phyloP scores from a whole-genome alignment of 92 coral and sea anemone species.

The Parazoanthus swiftii region DNA sequence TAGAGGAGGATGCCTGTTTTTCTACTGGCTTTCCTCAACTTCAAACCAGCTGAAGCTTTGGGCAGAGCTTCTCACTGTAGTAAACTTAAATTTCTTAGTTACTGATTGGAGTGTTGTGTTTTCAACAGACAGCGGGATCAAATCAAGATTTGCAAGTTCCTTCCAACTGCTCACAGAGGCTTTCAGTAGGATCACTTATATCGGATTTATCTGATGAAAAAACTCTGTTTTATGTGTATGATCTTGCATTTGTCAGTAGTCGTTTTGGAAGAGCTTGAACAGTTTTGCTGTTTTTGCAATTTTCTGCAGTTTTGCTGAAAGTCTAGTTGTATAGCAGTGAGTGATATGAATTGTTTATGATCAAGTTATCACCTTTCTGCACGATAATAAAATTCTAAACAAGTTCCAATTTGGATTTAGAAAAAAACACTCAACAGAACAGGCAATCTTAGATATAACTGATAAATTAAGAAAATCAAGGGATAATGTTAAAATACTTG shows the following conservation, averaged over 20 bases:
- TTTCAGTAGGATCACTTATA: slow-evolving; percentile 51
- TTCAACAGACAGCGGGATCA: slow-evolving; percentile 26
- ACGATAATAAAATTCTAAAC: too few relatives aligned
- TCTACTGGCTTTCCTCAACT: too few relatives aligned
- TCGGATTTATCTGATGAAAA: slow-evolving; percentile 46
- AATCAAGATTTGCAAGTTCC: slow-evolving; percentile 38
- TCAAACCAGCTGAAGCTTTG: too few relatives aligned
- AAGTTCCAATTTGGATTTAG: too few relatives aligned
- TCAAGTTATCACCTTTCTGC: too few relatives aligned
- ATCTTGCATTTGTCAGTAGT: slow-evolving; percentile 54
- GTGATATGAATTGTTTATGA: too few relatives aligned
- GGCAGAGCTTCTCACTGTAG: slow-evolving; percentile 44
- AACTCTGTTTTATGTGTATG: slow-evolving; percentile 53
- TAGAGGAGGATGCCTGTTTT: too few relatives aligned
- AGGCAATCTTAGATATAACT: too few relatives aligned
- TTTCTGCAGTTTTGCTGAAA: too few relatives aligned
- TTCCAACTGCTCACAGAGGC: slow-evolving; percentile 60
- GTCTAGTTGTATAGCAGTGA: not conserved
- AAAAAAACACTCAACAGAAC: too few relatives aligned
- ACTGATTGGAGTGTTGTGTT: not conserved
- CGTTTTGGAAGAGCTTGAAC: slow-evolving; percentile 61
- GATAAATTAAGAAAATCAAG: too few relatives aligned
- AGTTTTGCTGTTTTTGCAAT: not conserved
- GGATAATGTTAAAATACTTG: too few relatives aligned
- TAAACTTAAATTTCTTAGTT: slow-evolving; percentile 8